Evolutionary conservation across 2,888 invertebrate genomes (phyloP).

Genomic region (Drosophila pseudotalamancana): DNA sequence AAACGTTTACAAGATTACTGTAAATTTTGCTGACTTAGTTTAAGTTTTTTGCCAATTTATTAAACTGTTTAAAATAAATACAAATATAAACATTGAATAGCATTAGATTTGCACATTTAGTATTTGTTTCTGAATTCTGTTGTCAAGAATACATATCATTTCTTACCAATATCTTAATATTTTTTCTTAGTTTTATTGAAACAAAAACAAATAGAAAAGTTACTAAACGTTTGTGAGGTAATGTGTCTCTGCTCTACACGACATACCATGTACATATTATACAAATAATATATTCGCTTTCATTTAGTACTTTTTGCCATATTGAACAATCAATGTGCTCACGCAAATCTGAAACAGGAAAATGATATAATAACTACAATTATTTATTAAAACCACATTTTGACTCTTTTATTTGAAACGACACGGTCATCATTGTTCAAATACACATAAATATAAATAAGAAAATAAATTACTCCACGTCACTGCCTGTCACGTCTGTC

Average conservation of each 20-base stretch:
- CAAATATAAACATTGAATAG: constrained; percentile 29
- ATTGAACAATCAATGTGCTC: constrained; percentile 34
- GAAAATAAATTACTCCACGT: constrained; percentile 20
- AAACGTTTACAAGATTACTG: constrained; percentile 54
- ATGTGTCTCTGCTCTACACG: constrained; percentile 32
- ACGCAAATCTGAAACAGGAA: constrained; percentile 19
- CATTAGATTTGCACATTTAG: constrained; percentile 61
- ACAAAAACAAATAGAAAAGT: constrained; percentile 47
- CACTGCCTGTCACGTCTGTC: constrained; percentile 6
- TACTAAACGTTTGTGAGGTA: constrained; percentile 65
- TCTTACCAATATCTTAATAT: constrained; percentile 2
- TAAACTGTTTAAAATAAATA: constrained; percentile 53
- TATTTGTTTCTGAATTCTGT: constrained; percentile 56
- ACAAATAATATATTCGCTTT: constrained; percentile 47
- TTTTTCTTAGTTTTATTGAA: constrained; percentile 18
- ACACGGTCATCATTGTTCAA: constrained; percentile 29
- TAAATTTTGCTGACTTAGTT: constrained; percentile 40
- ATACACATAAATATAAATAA: constrained; percentile 26
- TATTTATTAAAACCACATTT: constrained; percentile 73
- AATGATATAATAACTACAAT: constrained; percentile 67
- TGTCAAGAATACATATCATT: constrained; percentile 9
- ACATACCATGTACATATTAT: constrained; percentile 12
- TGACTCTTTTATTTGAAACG: constrained; percentile 71
- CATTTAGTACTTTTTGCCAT: constrained; percentile 75
- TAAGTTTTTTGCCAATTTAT: constrained; percentile 69